These are phyloP conservation scores for Actias luna DNA, from an alignment of 2,888 invertebrate species.

Conservation along the genomic window DNA sequence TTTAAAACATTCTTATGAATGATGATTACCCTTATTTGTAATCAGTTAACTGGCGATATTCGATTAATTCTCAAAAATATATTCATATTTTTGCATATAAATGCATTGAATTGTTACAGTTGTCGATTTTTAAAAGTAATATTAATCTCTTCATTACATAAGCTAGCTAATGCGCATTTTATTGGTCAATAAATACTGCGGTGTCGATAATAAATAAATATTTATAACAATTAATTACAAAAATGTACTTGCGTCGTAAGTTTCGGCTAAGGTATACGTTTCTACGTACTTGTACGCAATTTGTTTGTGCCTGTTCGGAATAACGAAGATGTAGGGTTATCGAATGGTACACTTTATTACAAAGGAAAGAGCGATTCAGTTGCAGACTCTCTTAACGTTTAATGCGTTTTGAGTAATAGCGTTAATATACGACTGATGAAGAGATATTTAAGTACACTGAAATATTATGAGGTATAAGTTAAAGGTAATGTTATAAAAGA, in stretches of 20 bases:
- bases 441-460: too few relatives aligned
- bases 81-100: slow-evolving; percentile 32
- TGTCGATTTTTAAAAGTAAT: slow-evolving; percentile 41
- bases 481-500: too few relatives aligned
- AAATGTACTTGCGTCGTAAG: slow-evolving; percentile 50
- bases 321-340: slow-evolving; percentile 43
- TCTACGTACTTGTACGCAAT: slow-evolving; percentile 70
- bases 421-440: too few relatives aligned
- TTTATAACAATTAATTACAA: slow-evolving; percentile 56
- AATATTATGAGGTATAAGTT: too few relatives aligned
- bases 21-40: too few relatives aligned
- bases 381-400: too few relatives aligned
- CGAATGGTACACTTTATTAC: slow-evolving; percentile 10
- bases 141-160: slow-evolving; percentile 49
- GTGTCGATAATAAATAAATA: slow-evolving; percentile 64
- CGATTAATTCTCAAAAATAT: slow-evolving; percentile 23
- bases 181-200: slow-evolving; percentile 50
- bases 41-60: slow-evolving; percentile 13
- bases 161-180: slow-evolving; percentile 37
- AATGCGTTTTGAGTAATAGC: too few relatives aligned
- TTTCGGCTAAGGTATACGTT: slow-evolving; percentile 54
- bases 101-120: slow-evolving; percentile 26
- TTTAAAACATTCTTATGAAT: neutral
- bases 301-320: slow-evolving; percentile 51
- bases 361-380: too few relatives aligned